phyloP scores from a whole-genome alignment of 2,113 vertebrate species.

The Neofelis nebulosa region DNA sequence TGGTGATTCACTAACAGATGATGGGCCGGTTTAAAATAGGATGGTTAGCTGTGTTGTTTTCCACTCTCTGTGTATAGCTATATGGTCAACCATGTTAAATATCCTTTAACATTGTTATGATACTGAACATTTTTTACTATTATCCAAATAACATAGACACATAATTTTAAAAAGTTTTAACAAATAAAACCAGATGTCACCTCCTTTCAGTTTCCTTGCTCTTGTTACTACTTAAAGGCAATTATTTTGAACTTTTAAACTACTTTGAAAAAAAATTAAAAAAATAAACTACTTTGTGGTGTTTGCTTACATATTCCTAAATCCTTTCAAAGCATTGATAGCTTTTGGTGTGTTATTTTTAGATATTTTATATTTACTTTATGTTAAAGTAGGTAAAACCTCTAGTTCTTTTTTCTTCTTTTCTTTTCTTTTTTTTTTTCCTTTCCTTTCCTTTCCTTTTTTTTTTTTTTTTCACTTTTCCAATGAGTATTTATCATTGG shows the following conservation, averaged over 20 bases:
- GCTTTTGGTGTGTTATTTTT: background rate
- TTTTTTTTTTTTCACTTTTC: too few relatives aligned
- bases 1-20: slow-evolving; percentile 30
- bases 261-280: background rate
- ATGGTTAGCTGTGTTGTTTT: background rate
- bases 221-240: background rate
- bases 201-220: background rate
- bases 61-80: background rate
- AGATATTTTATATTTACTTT: background rate
- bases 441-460: too few relatives aligned
- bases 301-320: background rate
- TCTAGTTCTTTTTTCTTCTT: background rate
- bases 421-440: too few relatives aligned
- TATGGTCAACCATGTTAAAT: background rate
- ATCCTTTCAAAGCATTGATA: background rate
- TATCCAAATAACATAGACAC: background rate
- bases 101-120: background rate
- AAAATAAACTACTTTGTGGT: background rate
- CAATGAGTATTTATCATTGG: too few relatives aligned
- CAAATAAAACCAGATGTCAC: background rate
- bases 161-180: background rate
- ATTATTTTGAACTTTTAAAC: background rate
- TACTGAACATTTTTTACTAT: background rate
- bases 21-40: background rate
- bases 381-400: background rate